Percentiles rank a stretch among this genome's conserved stretches.
These are phyloP conservation scores for Zaprionus davidi DNA, from an alignment of 1,140 invertebrate species.

Conservation along the genomic window DNA sequence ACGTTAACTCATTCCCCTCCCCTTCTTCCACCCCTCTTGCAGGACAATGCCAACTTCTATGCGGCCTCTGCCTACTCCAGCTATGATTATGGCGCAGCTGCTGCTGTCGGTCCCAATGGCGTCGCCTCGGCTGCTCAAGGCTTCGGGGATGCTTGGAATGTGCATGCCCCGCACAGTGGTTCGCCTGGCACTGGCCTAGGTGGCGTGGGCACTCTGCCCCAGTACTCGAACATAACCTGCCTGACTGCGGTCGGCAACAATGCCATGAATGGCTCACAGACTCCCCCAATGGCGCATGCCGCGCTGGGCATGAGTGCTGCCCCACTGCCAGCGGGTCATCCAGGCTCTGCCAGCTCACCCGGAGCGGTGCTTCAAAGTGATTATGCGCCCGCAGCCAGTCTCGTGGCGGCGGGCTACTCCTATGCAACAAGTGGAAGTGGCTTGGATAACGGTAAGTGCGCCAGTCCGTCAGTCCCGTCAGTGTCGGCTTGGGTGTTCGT, in stretches of 20 bases:
- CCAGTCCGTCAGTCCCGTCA: constrained; percentile 2
- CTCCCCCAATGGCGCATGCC: constrained; percentile 73
- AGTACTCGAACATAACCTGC: constrained; percentile 78
- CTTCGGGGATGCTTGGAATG: constrained; percentile 69
- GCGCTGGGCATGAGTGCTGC: constrained; percentile 48
- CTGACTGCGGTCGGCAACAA: constrained; percentile 61
- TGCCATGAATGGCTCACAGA: constrained; percentile 57
- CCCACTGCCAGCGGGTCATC: constrained; percentile 21
- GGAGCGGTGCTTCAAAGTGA: constrained; percentile 72
- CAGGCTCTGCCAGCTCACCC: constrained; percentile 52
- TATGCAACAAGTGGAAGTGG: constrained; percentile 74
- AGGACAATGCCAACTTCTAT: constrained; percentile 81
- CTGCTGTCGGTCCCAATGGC: constrained; percentile 16
- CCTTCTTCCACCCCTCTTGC: neutral
- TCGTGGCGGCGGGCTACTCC: constrained; percentile 77
- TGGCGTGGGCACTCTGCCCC: constrained; percentile 60
- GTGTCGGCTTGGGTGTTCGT: constrained; percentile 67
- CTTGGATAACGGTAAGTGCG: constrained; percentile 81
- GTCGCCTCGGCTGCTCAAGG: constrained; percentile 44
- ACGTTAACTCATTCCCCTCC: neutral
- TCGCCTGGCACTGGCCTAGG: constrained; percentile 35
- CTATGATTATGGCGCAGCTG: constrained; percentile 65
- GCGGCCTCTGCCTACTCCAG: constrained; percentile 61
- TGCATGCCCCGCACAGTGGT: constrained; percentile 66
- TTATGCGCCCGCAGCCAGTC: constrained; percentile 71